Evolutionary conservation across 2,888 invertebrate species (phyloP), one percentile per base, ranked within the genome.

Genomic region (Lordiphosa andalusiaca): DNA sequence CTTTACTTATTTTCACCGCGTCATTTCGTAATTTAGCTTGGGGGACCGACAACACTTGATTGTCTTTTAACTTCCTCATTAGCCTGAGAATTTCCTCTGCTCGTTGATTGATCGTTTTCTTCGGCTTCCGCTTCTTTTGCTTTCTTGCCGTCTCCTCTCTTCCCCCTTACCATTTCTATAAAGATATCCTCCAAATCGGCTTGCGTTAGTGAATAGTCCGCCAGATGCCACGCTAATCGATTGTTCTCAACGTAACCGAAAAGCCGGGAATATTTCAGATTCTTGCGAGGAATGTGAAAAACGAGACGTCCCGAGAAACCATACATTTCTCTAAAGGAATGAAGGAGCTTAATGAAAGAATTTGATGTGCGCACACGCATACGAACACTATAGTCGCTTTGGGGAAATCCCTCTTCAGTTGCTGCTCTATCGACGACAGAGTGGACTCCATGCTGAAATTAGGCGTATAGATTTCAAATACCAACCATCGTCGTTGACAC

Each of bases 151-250:
- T n/a, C 19, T 0, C 19, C 19, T 19, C 4, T 19, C 19, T 19
- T 19, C 3, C 3, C 19, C 7, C 41, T 41, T n/a, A 33, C 33
- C 19, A 54, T 58, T 21, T 54, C 42, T 5, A 33, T 9, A 23
- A 58, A 58, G 1, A 55, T 42, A 10, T 44, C 23, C 3, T 59
- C 55, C 12, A 55, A 16, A 4, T 42, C 23, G 16, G 33, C 25
- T 10, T 59, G 58, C 12, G 38, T 13, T n/a, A 54, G 10, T 0
- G 42, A 42, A 16, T 55, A 55, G 16, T 59, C 55, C 5, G 3
- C 9, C 25, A 55, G 3, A 5, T 38, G 9, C 54, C 54, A 58
- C 1, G 40, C 2, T 3, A 4, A 6, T 6, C 35, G 56, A 12
- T 56, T 35, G 1, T 2, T 10, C 5, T 59, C 55, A 5, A 59